Percentiles rank a stretch among this genome's conserved stretches.
phyloP scores from a whole-genome alignment of 2,888 invertebrate species.

The Caenorhabditis wallacei region DNA sequence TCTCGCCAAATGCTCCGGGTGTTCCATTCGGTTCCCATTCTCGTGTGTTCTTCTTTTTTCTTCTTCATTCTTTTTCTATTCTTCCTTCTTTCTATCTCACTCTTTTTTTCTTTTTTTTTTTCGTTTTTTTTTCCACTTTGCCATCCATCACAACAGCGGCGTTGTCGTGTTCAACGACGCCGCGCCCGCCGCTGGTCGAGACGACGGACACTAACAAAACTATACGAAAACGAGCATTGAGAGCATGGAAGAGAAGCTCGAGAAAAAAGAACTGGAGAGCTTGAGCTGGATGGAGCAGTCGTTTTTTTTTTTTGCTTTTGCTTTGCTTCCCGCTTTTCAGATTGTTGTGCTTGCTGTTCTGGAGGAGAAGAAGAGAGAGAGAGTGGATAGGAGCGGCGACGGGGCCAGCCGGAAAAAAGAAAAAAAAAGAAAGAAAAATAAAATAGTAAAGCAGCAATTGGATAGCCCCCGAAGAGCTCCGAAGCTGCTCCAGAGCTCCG shows the following conservation, averaged over 20 bases:
- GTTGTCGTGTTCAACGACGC: constrained; percentile 54
- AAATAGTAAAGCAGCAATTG: constrained; percentile 66
- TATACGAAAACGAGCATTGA: constrained; percentile 64
- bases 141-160: constrained; percentile 62
- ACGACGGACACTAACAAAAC: constrained; percentile 66
- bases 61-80: constrained; percentile 23
- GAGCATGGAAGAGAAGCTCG: constrained; percentile 29
- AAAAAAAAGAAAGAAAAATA: constrained; percentile 60
- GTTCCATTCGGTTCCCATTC: constrained; percentile 62
- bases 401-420: constrained; percentile 47
- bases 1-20: constrained; percentile 48
- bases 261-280: constrained; percentile 34
- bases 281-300: constrained; percentile 46
- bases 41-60: constrained; percentile 24
- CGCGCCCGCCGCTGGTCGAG: constrained; percentile 54
- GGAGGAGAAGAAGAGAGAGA: constrained; percentile 37
- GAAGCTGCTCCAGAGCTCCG: constrained; percentile 26
- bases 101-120: constrained; percentile 35
- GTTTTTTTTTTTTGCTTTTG: constrained; percentile 45
- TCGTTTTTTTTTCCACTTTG: constrained; percentile 46
- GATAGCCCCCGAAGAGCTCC: constrained; percentile 50
- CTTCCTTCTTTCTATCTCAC: constrained; percentile 29
- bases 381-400: constrained; percentile 38
- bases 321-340: constrained; percentile 51
- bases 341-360: constrained; percentile 62